phyloP scores from a whole-genome alignment of 2,888 invertebrate species.

The Zeuzera pyrina region DNA sequence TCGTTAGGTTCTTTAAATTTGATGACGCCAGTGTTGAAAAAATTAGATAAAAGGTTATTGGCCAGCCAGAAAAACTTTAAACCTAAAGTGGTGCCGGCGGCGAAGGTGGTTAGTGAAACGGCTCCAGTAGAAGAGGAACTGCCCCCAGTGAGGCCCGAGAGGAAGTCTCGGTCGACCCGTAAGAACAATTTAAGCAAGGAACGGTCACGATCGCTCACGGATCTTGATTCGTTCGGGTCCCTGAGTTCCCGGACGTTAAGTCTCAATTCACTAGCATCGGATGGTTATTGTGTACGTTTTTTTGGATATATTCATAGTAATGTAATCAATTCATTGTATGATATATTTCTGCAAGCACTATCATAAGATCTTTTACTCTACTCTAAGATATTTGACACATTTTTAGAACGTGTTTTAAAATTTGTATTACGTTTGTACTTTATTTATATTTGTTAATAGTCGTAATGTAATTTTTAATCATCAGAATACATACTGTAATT shows the following conservation, averaged over 20 bases:
- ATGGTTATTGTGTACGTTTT: conserved; percentile 87
- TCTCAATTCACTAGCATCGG: conserved; percentile 81
- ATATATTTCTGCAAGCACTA: conserved; percentile 3
- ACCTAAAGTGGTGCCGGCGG: conserved; percentile 52
- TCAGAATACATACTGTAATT: too few relatives aligned
- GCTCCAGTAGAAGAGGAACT: conserved; percentile 15
- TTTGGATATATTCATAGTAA: conserved; percentile 3
- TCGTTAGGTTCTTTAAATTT: conserved; percentile 73
- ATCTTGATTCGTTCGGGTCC: conserved; percentile 37
- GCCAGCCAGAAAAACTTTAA: conserved; percentile 68
- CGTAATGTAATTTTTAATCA: too few relatives aligned
- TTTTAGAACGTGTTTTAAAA: too few relatives aligned
- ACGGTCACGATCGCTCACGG: conserved; percentile 54
- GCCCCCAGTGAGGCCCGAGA: conserved; percentile 51
- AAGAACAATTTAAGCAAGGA: conserved; percentile 48
- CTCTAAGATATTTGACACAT: too few relatives aligned
- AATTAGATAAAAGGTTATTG: conserved; percentile 59
- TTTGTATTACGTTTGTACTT: too few relatives aligned
- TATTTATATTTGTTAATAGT: too few relatives aligned
- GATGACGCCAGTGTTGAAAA: conserved; percentile 68
- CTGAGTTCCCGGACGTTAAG: conserved; percentile 74
- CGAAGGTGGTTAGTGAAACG: conserved; percentile 24
- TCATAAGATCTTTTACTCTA: conserved; percentile 1
- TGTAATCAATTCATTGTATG: too few relatives aligned
- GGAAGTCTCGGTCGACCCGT: conserved; percentile 36